Conservation (phyloP, 2,888 invertebrate species). For the Amblyteles armatorius region DNA sequence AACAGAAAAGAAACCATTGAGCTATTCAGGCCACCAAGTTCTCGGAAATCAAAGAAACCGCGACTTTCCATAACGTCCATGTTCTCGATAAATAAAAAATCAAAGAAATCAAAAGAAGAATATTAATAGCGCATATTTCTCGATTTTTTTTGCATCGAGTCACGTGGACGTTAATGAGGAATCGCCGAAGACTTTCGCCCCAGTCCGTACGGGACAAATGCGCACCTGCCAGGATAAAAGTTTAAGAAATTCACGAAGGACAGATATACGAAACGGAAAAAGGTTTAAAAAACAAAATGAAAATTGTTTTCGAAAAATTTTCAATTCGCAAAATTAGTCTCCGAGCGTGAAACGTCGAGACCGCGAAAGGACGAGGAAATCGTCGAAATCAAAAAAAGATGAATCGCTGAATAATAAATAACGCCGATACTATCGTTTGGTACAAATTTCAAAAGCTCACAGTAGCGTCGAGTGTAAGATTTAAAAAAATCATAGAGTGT, state of each 20-base stretch:
- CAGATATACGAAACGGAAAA: conserved; percentile 28
- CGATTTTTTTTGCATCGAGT: conserved; percentile 27
- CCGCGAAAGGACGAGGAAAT: conserved; percentile 13
- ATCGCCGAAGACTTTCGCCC: conserved; percentile 56
- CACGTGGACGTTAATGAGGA: conserved; percentile 31
- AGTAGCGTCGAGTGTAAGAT: conserved; percentile 48
- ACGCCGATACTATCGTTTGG: conserved; percentile 61
- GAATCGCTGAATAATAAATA: conserved; percentile 29
- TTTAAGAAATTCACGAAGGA: conserved; percentile 12
- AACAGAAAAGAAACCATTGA: conserved; percentile 35
- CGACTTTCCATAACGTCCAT: conserved; percentile 48
- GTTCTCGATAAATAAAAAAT: conserved; percentile 3
- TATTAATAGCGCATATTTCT: neutral
- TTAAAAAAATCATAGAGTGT: conserved; percentile 34
- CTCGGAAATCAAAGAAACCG: conserved; percentile 57
- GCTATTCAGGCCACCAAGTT: conserved; percentile 55
- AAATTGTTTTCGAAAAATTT: conserved; percentile 26
- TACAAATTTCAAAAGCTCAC: conserved; percentile 65
- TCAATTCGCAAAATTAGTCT: conserved; percentile 11
- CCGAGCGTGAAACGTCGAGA: conserved; percentile 51
- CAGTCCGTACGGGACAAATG: conserved; percentile 58
- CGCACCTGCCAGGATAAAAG: conserved; percentile 54
- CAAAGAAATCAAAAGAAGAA: conserved; percentile 11
- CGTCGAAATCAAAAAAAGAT: neutral
- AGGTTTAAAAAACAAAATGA: conserved; percentile 23